Evolutionary conservation across 2,888 invertebrate species (phyloP), one percentile per base, ranked within the genome.

Genomic region (Stenichneumon culpator): DNA sequence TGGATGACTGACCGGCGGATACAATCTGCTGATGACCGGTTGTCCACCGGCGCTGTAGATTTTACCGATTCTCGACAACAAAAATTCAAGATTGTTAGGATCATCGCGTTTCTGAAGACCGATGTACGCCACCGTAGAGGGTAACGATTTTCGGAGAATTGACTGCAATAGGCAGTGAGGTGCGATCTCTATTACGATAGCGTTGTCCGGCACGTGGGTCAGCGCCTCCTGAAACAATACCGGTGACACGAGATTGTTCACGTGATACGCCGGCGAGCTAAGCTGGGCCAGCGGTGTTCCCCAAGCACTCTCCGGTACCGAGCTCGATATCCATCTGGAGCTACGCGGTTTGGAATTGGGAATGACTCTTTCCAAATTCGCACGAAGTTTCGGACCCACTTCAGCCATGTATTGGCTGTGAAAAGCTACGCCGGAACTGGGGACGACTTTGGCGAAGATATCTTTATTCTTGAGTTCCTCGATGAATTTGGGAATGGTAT

Each of bases 101-200:
- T 97, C 97, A 88, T 96, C 97, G 86, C 97, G 95, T 90, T 98
- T 99, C 94, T 98, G 97, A 63, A 99, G 96, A 85, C 98, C 97
- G 89, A 99, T 95, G 93, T 97, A 97, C 80, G 96, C 95, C 83
- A 97, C 96, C 3, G 96, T 96, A 75, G 96, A 92, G 1, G 96
- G 95, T 0, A 98, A 95, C 11, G 98, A 97, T 89, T 99, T 96
- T 93, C 98, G 97, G 39, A 99, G 95, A 92, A 99, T 97, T 25
- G 99, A 98, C 95, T 99, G 99, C 88, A 99, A 95, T 87, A 99
- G 95, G 91, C 98, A 97, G 94, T 99, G 99, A 22, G 99, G 99
- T 14, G 99, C 99, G 90, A 99, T 95, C 95, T 99, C 99, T 91
- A 99, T 96, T 86, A 97, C 96, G 88, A 99, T 95, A 5, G 99